A percentile compares a stretch with the other conserved stretches of the same genome.
Evolutionary conservation across 2,797 vertebrate species (phyloP).

Genomic region (Cetoscarus ocellatus): DNA sequence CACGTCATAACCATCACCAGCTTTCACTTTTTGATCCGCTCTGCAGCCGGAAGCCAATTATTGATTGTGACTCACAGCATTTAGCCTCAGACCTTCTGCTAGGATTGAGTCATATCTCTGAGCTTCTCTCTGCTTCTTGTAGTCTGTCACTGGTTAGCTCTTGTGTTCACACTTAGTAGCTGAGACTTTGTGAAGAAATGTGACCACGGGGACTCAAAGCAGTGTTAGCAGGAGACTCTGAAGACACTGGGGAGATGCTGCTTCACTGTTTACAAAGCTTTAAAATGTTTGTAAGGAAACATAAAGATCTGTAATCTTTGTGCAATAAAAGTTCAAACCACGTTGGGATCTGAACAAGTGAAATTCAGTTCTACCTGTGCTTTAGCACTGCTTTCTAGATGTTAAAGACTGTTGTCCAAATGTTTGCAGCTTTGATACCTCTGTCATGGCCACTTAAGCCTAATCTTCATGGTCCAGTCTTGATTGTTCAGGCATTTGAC

Average conservation of each 20-base stretch:
- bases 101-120: background rate
- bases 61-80: slow-evolving; percentile 20
- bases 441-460: too few species aligned
- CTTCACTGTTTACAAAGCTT: slow-evolving; percentile 85
- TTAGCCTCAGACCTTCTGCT: background rate
- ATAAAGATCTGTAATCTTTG: slow-evolving; percentile 72
- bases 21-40: slow-evolving; percentile 25
- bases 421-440: too few species aligned
- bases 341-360: slow-evolving; percentile 8
- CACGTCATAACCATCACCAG: slow-evolving; percentile 22
- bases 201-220: slow-evolving; percentile 44
- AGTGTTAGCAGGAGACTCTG: slow-evolving; percentile 35
- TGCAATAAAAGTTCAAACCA: slow-evolving; percentile 81
- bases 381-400: background rate
- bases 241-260: slow-evolving; percentile 62
- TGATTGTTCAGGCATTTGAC: too few species aligned
- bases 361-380: background rate
- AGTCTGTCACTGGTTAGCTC: slow-evolving; percentile 55
- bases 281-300: slow-evolving; percentile 76
- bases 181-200: slow-evolving; percentile 38
- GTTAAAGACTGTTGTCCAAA: background rate
- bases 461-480: too few species aligned
- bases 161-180: slow-evolving; percentile 14
- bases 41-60: slow-evolving; percentile 5
- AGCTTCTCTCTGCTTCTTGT: slow-evolving; percentile 46